These are phyloP conservation scores for Pimephales promelas DNA, from an alignment of 2,113 vertebrate species.

Conservation along the genomic window DNA sequence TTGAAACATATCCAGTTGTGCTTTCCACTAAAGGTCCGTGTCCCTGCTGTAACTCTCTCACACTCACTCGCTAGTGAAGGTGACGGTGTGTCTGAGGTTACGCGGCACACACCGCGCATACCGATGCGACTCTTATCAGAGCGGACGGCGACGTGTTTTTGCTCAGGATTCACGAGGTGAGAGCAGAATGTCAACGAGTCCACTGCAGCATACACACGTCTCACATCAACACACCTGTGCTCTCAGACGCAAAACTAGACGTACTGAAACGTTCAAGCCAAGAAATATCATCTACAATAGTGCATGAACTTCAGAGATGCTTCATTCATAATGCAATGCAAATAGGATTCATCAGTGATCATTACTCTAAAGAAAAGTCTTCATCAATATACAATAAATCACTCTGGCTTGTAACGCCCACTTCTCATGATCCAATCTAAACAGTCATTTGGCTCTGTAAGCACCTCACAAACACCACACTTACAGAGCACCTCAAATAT, in stretches of 20 bases:
- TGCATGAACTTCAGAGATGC: background rate
- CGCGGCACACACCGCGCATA: slow-evolving; percentile 14
- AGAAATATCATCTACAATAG: background rate
- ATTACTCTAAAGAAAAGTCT: background rate
- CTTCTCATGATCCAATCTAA: background rate
- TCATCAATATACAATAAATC: background rate
- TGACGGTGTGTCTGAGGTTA: slow-evolving; percentile 40
- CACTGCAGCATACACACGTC: slow-evolving; percentile 62
- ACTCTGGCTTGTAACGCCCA: background rate
- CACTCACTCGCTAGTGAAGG: slow-evolving; percentile 10
- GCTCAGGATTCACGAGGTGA: slow-evolving; percentile 56
- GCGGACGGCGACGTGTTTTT: slow-evolving; percentile 3
- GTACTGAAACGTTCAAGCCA: background rate
- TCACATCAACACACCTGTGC: background rate
- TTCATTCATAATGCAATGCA: background rate
- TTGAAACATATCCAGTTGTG: no score
- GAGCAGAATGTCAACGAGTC: slow-evolving; percentile 69
- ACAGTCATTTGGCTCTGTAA: background rate
- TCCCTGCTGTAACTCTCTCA: slow-evolving; percentile 4
- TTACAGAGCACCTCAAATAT: no score
- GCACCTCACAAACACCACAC: no score
- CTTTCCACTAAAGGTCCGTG: background rate
- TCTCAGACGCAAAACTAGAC: background rate
- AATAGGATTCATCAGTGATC: background rate
- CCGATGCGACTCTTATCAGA: slow-evolving; percentile 37